phyloP scores from a whole-genome alignment of 2,888 invertebrate genomes.

The Tetragonisca angustula region DNA sequence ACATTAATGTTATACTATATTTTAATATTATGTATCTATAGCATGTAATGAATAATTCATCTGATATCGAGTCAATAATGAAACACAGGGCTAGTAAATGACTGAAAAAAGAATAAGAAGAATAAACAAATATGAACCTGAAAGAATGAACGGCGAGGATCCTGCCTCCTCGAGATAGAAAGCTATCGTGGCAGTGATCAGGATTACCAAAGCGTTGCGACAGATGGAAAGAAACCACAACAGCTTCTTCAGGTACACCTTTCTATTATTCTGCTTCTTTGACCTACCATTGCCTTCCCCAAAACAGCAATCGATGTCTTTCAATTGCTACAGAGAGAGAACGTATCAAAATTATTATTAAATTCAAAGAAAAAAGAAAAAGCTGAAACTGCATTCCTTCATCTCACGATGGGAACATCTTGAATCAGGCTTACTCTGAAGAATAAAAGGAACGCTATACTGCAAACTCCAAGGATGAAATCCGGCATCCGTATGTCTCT shows the following conservation, averaged over 20 bases:
- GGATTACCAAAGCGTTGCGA: slow-evolving; percentile 91
- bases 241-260: slow-evolving; percentile 84
- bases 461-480: slow-evolving; percentile 88
- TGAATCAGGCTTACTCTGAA: slow-evolving; percentile 88
- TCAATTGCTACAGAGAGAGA: slow-evolving; percentile 81
- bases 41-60: too few relatives aligned
- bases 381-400: neutral
- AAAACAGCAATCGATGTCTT: slow-evolving; percentile 83
- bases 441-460: slow-evolving; percentile 90
- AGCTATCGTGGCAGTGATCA: slow-evolving; percentile 87
- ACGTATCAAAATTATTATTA: neutral
- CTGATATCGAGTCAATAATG: too few relatives aligned
- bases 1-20: too few relatives aligned
- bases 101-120: neutral
- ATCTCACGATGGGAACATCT: neutral
- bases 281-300: slow-evolving; percentile 12
- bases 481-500: slow-evolving; percentile 89
- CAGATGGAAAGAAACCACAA: slow-evolving; percentile 91
- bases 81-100: too few relatives aligned
- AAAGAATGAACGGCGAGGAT: slow-evolving; percentile 86
- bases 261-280: slow-evolving; percentile 75
- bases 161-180: slow-evolving; percentile 82
- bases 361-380: too few relatives aligned
- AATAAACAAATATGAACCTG: slow-evolving; percentile 64
- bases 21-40: too few relatives aligned